These are phyloP conservation scores for Xanthorhoe designata DNA, from an alignment of 2,888 invertebrate genomes.

Conservation along the genomic window DNA sequence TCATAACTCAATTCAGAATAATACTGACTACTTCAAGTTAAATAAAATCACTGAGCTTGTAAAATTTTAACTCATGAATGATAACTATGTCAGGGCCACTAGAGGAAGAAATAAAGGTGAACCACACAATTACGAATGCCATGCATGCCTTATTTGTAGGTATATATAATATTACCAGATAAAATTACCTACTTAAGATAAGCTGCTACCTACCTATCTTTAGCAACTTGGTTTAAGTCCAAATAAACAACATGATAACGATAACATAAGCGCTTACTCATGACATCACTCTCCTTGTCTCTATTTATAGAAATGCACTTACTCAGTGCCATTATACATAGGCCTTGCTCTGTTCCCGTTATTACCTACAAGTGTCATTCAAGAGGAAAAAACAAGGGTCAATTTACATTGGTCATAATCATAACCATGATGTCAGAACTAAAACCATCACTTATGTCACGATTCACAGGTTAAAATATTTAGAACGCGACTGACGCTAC, in stretches of 20 bases:
- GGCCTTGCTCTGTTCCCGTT: slow-evolving; percentile 58
- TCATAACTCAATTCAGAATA: no score
- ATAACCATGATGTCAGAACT: slow-evolving; percentile 71
- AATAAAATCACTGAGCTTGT: no score
- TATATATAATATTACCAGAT: background rate
- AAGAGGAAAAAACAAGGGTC: slow-evolving; percentile 51
- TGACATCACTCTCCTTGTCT: slow-evolving; percentile 67
- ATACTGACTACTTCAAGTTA: no score
- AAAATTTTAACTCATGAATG: slow-evolving; percentile 1
- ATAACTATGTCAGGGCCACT: slow-evolving; percentile 32
- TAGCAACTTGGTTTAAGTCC: background rate
- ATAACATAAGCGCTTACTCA: slow-evolving; percentile 18
- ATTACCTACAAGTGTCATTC: slow-evolving; percentile 44
- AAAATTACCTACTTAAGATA: background rate
- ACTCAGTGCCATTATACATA: slow-evolving; percentile 37
- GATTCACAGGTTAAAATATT: slow-evolving; percentile 51
- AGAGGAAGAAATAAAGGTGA: slow-evolving; percentile 9
- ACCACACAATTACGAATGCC: slow-evolving; percentile 7
- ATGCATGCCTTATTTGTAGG: background rate
- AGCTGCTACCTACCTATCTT: background rate
- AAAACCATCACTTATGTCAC: slow-evolving; percentile 55
- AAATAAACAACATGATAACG: slow-evolving; percentile 21
- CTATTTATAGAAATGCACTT: slow-evolving; percentile 78
- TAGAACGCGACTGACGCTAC: slow-evolving; percentile 49
- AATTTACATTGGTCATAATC: slow-evolving; percentile 54